These are phyloP conservation scores for Gallinago solitaria DNA, from an alignment of 2,797 vertebrate species.

Conservation along the genomic window DNA sequence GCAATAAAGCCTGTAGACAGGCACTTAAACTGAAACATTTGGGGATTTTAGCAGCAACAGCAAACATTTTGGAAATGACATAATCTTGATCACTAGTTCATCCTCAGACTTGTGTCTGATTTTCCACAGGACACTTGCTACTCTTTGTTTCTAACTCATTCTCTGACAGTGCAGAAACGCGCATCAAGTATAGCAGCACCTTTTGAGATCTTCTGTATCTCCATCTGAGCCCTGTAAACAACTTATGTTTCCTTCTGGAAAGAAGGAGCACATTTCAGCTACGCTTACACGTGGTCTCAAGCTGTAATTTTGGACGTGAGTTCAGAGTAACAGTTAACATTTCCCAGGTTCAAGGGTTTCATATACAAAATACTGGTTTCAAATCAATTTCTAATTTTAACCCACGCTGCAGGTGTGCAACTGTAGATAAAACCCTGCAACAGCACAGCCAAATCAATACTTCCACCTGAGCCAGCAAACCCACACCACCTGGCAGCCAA, in stretches of 20 bases:
- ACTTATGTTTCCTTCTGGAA: not conserved
- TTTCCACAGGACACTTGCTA: not conserved
- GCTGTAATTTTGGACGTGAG: not conserved
- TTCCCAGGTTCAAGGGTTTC: constrained; percentile 11
- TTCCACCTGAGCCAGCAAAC: not conserved
- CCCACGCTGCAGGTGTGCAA: not conserved
- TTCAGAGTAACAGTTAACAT: not conserved
- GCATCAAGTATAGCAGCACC: not conserved
- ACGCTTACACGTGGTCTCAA: not conserved
- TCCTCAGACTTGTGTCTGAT: not conserved
- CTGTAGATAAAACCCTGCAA: constrained; percentile 6
- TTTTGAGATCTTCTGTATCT: not conserved
- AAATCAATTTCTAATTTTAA: constrained; percentile 35
- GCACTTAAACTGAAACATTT: not conserved
- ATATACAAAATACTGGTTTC: not conserved
- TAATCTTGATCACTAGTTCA: not conserved
- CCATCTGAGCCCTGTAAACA: not conserved
- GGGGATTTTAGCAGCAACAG: not conserved
- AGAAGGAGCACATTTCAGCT: not conserved
- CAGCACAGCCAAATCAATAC: not conserved
- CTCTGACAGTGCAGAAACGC: not conserved
- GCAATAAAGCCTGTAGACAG: not conserved
- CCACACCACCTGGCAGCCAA: not conserved
- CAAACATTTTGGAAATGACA: not conserved
- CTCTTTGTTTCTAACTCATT: not conserved